phyloP scores from a whole-genome alignment of 2,113 vertebrate species.

The Motacilla tschutschensis region DNA sequence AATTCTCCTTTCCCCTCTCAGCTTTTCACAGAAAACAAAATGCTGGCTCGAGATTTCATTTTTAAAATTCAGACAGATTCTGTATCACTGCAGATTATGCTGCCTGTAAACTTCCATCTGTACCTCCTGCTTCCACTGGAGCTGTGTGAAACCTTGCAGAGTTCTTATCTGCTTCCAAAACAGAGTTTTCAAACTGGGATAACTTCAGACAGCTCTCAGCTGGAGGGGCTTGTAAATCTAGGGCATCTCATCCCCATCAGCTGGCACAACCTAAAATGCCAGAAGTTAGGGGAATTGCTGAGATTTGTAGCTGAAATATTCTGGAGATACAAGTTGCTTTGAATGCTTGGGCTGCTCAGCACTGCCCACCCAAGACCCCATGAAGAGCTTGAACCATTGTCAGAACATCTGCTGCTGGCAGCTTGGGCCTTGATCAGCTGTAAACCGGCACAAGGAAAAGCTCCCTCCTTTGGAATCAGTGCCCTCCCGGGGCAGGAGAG shows the following conservation, averaged over 20 bases:
- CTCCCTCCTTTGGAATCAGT: neutral
- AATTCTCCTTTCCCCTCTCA: neutral
- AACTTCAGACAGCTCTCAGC: constrained; percentile 40
- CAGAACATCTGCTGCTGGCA: constrained; percentile 24
- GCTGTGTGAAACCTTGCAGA: constrained; percentile 11
- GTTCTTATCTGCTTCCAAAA: constrained; percentile 40
- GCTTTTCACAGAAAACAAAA: constrained; percentile 19
- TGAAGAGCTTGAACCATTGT: neutral
- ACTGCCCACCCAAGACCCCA: neutral
- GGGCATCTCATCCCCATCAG: constrained; percentile 8
- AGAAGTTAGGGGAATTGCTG: constrained; percentile 26
- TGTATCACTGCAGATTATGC: neutral
- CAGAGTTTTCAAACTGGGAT: constrained; percentile 23
- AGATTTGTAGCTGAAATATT: constrained; percentile 49
- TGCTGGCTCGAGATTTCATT: neutral
- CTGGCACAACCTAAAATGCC: constrained; percentile 40
- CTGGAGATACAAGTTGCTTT: neutral
- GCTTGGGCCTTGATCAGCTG: neutral
- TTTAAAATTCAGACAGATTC: constrained; percentile 18
- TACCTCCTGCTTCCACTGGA: constrained; percentile 35
- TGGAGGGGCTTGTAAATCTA: constrained; percentile 39
- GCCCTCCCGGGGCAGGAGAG: neutral
- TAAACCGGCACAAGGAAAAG: neutral
- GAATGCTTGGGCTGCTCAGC: neutral
- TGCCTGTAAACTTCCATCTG: constrained; percentile 44